These are phyloP conservation scores for Phalanger gymnotis DNA, from an alignment of 2,797 vertebrate genomes.

Conservation along the genomic window DNA sequence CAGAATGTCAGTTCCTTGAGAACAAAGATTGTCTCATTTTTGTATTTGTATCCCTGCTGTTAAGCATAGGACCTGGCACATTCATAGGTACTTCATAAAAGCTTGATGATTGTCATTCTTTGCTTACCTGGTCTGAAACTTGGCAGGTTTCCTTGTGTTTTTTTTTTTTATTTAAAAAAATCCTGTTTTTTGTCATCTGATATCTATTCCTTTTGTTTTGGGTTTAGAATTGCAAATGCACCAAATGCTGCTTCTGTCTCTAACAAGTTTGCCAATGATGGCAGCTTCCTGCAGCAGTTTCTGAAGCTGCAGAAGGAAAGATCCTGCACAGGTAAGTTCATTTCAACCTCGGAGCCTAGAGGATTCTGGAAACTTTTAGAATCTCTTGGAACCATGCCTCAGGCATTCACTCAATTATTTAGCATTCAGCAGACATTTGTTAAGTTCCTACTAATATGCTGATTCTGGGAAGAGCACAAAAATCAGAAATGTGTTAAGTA, in stretches of 20 bases:
- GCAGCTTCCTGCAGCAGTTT: slow-evolving; percentile 98
- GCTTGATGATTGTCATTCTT: background rate
- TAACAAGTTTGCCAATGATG: slow-evolving; percentile 98
- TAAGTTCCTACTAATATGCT: background rate
- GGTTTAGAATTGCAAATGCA: slow-evolving; percentile 78
- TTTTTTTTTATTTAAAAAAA: background rate
- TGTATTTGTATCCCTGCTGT: background rate
- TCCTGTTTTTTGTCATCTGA: background rate
- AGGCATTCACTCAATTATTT: background rate
- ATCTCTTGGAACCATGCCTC: background rate
- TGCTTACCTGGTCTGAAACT: background rate
- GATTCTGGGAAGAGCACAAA: background rate
- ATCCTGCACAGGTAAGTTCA: slow-evolving; percentile 81
- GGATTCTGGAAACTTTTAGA: background rate
- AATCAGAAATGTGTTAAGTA: background rate
- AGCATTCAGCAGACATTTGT: background rate
- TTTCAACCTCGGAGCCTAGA: background rate
- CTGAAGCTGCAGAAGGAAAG: slow-evolving; percentile 96
- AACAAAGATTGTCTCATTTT: background rate
- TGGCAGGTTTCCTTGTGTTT: background rate
- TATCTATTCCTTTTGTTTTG: slow-evolving; percentile 40
- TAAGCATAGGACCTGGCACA: background rate
- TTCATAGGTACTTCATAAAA: background rate
- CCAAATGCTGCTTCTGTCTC: slow-evolving; percentile 85
- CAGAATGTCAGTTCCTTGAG: background rate